These are phyloP conservation scores for Drosophila varians DNA, from an alignment of 1,140 invertebrate genomes.

Conservation along the genomic window DNA sequence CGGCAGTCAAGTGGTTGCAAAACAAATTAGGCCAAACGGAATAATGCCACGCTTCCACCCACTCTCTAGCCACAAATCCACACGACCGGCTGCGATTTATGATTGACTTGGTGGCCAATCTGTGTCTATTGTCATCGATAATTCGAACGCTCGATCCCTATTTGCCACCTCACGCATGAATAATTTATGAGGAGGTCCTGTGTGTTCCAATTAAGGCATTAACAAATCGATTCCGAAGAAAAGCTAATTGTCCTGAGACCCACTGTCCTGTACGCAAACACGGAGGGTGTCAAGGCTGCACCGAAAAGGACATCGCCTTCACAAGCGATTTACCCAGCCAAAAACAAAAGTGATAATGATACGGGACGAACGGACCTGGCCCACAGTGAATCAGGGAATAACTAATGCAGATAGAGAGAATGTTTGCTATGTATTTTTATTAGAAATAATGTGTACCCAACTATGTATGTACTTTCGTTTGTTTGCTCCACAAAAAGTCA, in stretches of 20 bases:
- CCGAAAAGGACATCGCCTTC: constrained; percentile 41
- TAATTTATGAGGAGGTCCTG: constrained; percentile 43
- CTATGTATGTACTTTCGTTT: constrained; percentile 11
- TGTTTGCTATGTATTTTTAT: no score
- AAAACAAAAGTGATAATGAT: constrained; percentile 70
- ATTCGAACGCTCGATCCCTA: constrained; percentile 43
- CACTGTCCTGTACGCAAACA: constrained; percentile 36
- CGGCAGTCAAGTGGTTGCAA: constrained; percentile 64
- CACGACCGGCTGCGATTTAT: constrained; percentile 38
- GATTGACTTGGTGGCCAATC: constrained; percentile 60
- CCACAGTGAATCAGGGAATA: constrained; percentile 1
- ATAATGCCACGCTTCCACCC: constrained; percentile 28
- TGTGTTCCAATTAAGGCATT: constrained; percentile 37
- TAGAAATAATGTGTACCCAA: no score
- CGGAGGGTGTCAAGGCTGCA: neutral
- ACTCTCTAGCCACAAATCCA: neutral
- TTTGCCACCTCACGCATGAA: constrained; percentile 32
- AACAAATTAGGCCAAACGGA: constrained; percentile 71
- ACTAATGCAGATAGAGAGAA: constrained; percentile 1
- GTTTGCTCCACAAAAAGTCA: constrained; percentile 11
- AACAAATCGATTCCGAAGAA: constrained; percentile 29
- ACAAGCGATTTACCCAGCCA: constrained; percentile 53
- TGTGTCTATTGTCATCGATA: constrained; percentile 56
- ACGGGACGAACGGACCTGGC: constrained; percentile 1
- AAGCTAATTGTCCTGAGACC: constrained; percentile 8